phyloP scores from a whole-genome alignment of 1,140 invertebrate species.

The Drosophila pseudoananassae region DNA sequence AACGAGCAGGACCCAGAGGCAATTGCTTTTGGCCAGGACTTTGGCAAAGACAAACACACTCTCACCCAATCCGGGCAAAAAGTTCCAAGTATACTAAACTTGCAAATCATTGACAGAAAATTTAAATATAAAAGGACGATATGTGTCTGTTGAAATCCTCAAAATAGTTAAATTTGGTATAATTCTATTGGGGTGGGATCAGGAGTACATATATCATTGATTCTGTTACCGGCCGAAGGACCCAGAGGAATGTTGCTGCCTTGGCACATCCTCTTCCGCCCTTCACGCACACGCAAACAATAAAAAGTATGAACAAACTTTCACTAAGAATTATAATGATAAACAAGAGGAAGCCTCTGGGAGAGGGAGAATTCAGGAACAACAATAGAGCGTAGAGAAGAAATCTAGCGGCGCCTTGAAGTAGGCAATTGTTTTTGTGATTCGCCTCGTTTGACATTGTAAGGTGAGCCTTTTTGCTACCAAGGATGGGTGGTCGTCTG shows the following conservation, averaged over 20 bases:
- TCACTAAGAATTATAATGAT: slow-evolving; percentile 61
- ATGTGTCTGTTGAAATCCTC: slow-evolving; percentile 11
- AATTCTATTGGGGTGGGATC: slow-evolving; percentile 23
- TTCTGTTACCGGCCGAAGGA: background rate
- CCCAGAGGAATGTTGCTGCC: background rate
- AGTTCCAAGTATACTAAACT: slow-evolving; percentile 16
- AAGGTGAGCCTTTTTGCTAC: slow-evolving; percentile 23
- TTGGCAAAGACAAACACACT: slow-evolving; percentile 6
- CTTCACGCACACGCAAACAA: slow-evolving; percentile 60
- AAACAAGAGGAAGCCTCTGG: slow-evolving; percentile 27
- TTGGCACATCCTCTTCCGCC: slow-evolving; percentile 12
- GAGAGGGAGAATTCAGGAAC: background rate
- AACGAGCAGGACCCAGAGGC: slow-evolving; percentile 21
- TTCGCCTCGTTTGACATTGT: slow-evolving; percentile 37
- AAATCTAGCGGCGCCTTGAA: slow-evolving; percentile 39
- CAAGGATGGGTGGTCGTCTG: background rate
- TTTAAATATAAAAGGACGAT: slow-evolving; percentile 19
- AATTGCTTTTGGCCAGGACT: slow-evolving; percentile 20
- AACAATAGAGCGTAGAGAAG: slow-evolving; percentile 17
- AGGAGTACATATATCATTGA: slow-evolving; percentile 39
- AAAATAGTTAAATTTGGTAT: slow-evolving; percentile 28
- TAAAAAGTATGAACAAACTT: slow-evolving; percentile 46
- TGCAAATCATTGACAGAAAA: slow-evolving; percentile 31
- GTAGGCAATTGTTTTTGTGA: slow-evolving; percentile 71
- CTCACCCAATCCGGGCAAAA: slow-evolving; percentile 14